Evolutionary conservation across 2,797 vertebrate species (phyloP).

Genomic region (Acanthurus tractus): DNA sequence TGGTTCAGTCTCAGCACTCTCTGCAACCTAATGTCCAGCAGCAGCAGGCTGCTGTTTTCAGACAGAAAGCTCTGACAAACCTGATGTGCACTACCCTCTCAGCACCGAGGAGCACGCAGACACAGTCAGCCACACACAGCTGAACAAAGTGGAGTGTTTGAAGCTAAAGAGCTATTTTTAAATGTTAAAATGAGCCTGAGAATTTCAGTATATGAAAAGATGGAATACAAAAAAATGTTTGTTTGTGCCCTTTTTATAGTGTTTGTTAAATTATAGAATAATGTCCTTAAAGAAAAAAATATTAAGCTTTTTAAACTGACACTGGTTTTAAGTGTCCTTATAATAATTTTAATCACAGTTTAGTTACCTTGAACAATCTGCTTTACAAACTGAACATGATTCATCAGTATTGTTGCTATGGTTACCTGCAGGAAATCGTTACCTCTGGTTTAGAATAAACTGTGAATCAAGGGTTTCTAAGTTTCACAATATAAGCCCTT

Average conservation of each 20-base stretch:
- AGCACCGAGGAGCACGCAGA: not conserved
- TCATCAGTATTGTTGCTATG: not conserved
- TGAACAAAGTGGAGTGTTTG: not conserved
- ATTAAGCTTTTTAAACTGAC: not conserved
- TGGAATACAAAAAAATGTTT: not conserved
- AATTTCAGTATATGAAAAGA: not conserved
- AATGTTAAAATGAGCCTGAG: not conserved
- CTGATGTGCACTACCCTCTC: not conserved
- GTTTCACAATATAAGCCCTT: not conserved
- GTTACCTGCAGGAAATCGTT: not conserved
- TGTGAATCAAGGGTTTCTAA: not conserved
- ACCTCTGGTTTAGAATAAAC: not conserved
- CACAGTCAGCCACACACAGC: not conserved
- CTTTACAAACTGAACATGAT: too few relatives aligned
- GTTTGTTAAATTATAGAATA: not conserved
- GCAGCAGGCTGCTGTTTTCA: not conserved
- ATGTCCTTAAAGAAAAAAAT: not conserved
- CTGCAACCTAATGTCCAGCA: not conserved
- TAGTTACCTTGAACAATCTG: not conserved
- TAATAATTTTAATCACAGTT: not conserved
- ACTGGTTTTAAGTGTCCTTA: not conserved
- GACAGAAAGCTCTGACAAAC: not conserved
- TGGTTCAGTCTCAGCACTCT: not conserved
- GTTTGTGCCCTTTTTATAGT: not conserved
- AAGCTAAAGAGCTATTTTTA: not conserved